Evolutionary conservation across 2,113 vertebrate species (phyloP).

Genomic region (Acinonyx jubatus): DNA sequence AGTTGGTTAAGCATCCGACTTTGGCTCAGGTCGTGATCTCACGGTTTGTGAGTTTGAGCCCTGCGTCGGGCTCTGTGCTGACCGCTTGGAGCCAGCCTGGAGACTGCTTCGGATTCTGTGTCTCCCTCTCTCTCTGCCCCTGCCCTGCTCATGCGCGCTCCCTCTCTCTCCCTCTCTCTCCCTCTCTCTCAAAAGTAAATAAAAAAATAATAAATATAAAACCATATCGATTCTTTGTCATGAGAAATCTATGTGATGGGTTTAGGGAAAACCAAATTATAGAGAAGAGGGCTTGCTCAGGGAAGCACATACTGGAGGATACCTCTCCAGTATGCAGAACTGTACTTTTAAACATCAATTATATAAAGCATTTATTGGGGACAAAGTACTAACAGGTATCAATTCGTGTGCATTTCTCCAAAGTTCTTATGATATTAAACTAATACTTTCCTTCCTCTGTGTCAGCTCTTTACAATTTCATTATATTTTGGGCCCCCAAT

Average conservation of each 20-base stretch:
- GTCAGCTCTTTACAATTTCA: background rate
- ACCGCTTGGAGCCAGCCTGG: no score
- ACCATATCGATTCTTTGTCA: conserved; percentile 1
- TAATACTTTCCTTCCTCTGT: background rate
- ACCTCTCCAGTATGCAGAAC: background rate
- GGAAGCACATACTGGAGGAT: background rate
- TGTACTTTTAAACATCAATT: conserved; percentile 17
- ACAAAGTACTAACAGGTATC: conserved; percentile 5
- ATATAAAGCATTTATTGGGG: conserved; percentile 8
- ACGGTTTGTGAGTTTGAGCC: no score
- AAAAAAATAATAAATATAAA: background rate
- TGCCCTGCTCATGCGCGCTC: no score
- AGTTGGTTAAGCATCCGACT: no score
- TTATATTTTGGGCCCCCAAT: background rate
- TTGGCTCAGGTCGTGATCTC: no score
- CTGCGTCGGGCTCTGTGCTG: no score
- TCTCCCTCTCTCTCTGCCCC: no score
- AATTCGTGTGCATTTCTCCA: background rate
- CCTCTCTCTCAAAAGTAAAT: no score
- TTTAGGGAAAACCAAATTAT: background rate
- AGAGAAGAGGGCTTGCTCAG: background rate
- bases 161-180: no score
- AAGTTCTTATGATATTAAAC: background rate
- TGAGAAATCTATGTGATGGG: background rate
- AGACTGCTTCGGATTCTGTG: no score